phyloP scores from a whole-genome alignment of 2,113 vertebrate species.

The Dipodomys spectabilis region DNA sequence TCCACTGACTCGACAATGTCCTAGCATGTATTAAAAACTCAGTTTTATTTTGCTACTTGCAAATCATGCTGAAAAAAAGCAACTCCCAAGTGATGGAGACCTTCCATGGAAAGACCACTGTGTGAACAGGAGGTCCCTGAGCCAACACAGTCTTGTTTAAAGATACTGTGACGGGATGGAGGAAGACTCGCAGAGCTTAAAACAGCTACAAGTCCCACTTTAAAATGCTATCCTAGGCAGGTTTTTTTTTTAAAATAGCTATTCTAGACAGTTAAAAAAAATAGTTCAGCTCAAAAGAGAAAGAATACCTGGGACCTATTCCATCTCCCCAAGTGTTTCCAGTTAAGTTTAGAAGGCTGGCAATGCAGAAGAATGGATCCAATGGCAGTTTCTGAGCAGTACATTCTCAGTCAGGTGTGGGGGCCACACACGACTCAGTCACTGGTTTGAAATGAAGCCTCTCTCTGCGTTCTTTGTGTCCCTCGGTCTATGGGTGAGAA shows the following conservation, averaged over 20 bases:
- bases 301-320: not conserved
- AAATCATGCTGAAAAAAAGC: slow-evolving; percentile 22
- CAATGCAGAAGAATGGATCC: not conserved
- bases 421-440: not conserved
- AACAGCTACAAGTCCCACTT: not conserved
- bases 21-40: slow-evolving; percentile 13
- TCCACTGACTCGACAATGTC: slow-evolving; percentile 10
- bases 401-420: not conserved
- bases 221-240: not conserved
- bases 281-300: not conserved
- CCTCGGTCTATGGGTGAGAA: not conserved
- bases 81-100: not conserved
- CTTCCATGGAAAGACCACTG: not conserved
- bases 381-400: slow-evolving; percentile 17
- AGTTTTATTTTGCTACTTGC: slow-evolving; percentile 9
- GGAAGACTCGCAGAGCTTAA: not conserved
- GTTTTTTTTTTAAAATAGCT: not conserved
- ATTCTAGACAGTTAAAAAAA: not conserved
- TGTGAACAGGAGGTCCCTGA: not conserved
- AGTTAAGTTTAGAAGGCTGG: not conserved
- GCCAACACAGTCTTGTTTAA: not conserved
- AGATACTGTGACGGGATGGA: not conserved
- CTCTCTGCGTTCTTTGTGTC: not conserved
- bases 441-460: slow-evolving; percentile 28
- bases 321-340: not conserved